A percentile compares a stretch with the other conserved stretches of the same genome.
Conservation (phyloP, 1,140 invertebrate species). For the Dolichoris vasculosae region DNA sequence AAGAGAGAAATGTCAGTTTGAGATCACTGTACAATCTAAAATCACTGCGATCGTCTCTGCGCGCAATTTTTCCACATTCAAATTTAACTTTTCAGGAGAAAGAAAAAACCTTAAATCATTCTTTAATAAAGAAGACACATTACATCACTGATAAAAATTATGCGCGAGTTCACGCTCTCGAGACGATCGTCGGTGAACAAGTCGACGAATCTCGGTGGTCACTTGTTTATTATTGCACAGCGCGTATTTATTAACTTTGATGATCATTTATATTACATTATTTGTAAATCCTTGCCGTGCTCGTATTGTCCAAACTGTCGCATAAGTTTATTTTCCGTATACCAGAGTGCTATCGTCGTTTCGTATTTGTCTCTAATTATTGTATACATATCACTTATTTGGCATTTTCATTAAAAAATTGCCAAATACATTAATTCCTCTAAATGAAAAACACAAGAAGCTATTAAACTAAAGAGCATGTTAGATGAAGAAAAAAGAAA, state of each 20-base stretch:
- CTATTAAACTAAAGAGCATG: slow-evolving; percentile 22
- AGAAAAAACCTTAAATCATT: slow-evolving; percentile 37
- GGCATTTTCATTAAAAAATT: neutral
- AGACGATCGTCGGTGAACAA: slow-evolving; percentile 56
- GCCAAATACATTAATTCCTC: neutral
- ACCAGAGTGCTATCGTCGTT: slow-evolving; percentile 62
- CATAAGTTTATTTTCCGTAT: slow-evolving; percentile 63
- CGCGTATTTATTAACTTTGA: slow-evolving; percentile 51
- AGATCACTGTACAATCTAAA: slow-evolving; percentile 71
- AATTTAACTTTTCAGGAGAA: slow-evolving; percentile 35
- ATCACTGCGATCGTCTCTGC: slow-evolving; percentile 60
- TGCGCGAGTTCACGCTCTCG: slow-evolving; percentile 42
- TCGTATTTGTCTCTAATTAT: slow-evolving; percentile 49
- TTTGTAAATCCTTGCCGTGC: slow-evolving; percentile 66
- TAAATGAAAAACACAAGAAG: slow-evolving; percentile 49
- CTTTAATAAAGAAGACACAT: slow-evolving; percentile 39
- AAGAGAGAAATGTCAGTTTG: slow-evolving; percentile 67
- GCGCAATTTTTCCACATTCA: slow-evolving; percentile 16
- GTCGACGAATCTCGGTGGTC: slow-evolving; percentile 62
- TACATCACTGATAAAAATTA: slow-evolving; percentile 50
- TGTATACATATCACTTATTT: neutral
- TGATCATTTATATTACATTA: slow-evolving; percentile 61
- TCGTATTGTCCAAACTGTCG: slow-evolving; percentile 70
- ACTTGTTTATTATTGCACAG: slow-evolving; percentile 57
- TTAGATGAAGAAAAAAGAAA: slow-evolving; percentile 3